These are phyloP conservation scores for Caradrina kadenii DNA, from an alignment of 2,888 invertebrate genomes.

Conservation along the genomic window DNA sequence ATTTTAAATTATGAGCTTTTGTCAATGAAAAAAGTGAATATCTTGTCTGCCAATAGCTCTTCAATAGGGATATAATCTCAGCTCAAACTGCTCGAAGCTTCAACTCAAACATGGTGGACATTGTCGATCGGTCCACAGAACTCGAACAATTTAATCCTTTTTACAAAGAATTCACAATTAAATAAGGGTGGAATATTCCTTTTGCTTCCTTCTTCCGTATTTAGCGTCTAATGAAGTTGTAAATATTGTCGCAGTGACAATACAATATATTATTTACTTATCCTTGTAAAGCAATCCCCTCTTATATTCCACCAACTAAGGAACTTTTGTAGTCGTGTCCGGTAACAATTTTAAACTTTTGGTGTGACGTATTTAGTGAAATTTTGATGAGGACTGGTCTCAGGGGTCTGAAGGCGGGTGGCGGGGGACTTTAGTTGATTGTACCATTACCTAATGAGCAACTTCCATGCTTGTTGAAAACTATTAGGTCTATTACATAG, in stretches of 20 bases:
- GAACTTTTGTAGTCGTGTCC: conserved; percentile 29
- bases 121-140: conserved; percentile 41
- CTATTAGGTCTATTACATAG: not conserved
- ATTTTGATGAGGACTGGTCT: conserved; percentile 27
- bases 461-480: not conserved
- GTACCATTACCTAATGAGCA: conserved; percentile 14
- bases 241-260: not conserved
- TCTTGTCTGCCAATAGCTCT: conserved; percentile 35
- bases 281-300: conserved; percentile 2
- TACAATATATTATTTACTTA: not conserved
- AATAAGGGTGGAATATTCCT: conserved; percentile 38
- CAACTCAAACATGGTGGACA: conserved; percentile 71
- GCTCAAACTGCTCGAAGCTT: conserved; percentile 70
- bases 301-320: conserved; percentile 14
- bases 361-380: conserved; percentile 19
- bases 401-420: not conserved
- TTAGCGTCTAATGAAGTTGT: conserved; percentile 19
- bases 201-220: not conserved
- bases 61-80: conserved; percentile 63
- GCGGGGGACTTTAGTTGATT: not conserved
- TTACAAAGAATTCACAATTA: conserved; percentile 58
- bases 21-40: conserved; percentile 47
- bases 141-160: conserved; percentile 61
- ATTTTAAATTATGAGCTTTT: conserved; percentile 47
- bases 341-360: conserved; percentile 17